A percentile compares a stretch with the other conserved stretches of the same genome.
Evolutionary conservation across 1,140 invertebrate genomes (phyloP).

Genomic region (Dolichoris vasculosae): DNA sequence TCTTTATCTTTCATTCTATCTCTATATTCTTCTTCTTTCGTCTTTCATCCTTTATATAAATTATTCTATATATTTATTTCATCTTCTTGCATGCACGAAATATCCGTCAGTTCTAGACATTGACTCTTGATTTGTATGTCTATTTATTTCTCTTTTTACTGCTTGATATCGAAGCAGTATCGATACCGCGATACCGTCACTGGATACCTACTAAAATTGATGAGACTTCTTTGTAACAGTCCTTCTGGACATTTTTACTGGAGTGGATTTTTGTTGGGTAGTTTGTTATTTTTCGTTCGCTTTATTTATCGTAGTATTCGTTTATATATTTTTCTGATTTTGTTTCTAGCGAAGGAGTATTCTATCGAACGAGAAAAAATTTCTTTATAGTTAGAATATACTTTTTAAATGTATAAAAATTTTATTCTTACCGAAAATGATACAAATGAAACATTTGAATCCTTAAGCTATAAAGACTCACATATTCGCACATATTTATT

Average conservation of each 20-base stretch:
- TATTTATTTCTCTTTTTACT: neutral
- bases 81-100: neutral
- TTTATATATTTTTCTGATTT: conserved; percentile 1
- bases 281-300: neutral
- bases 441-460: too few relatives aligned
- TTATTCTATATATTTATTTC: neutral
- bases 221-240: neutral
- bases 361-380: conserved; percentile 63
- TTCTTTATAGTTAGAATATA: too few relatives aligned
- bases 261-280: neutral
- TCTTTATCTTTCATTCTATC: conserved; percentile 11
- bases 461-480: too few relatives aligned
- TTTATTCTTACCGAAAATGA: too few relatives aligned
- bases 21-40: neutral
- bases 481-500: too few relatives aligned
- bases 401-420: too few relatives aligned
- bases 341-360: conserved; percentile 65
- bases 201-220: neutral
- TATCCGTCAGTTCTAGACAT: neutral
- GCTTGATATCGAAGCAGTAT: neutral
- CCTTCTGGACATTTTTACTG: neutral
- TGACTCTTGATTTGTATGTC: neutral
- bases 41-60: neutral
- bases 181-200: neutral
- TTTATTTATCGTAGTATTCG: conserved; percentile 8